phyloP scores from a whole-genome alignment of 2,113 vertebrate genomes.

The Leptodactylus fuscus region DNA sequence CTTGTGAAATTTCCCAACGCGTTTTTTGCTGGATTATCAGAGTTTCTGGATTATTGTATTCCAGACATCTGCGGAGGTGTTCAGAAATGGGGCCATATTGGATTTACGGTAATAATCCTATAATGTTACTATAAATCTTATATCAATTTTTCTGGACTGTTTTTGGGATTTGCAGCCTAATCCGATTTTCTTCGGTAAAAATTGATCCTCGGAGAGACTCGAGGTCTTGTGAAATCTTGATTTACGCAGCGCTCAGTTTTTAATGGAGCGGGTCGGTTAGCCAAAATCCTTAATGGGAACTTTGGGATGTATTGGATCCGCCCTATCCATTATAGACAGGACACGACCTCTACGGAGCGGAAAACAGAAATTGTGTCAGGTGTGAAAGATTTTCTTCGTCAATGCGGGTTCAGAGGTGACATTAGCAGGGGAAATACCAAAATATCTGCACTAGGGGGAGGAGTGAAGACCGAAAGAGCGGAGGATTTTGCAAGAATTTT shows the following conservation, averaged over 20 bases:
- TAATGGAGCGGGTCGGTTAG: not conserved
- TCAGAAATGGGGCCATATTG: too few species aligned
- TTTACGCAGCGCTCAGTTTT: not conserved
- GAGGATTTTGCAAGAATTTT: too few species aligned
- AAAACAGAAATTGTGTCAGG: not conserved
- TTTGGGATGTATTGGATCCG: not conserved
- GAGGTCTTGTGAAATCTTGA: not conserved
- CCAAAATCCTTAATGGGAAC: not conserved
- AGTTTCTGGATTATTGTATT: too few species aligned
- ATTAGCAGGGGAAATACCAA: not conserved
- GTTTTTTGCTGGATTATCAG: too few species aligned
- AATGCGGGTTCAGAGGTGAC: not conserved
- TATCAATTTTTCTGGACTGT: not conserved
- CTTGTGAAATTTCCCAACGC: too few species aligned
- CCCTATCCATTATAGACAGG: not conserved
- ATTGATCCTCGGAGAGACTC: not conserved
- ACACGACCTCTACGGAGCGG: not conserved
- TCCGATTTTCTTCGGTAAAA: not conserved
- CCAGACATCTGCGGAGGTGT: too few species aligned
- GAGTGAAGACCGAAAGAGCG: too few species aligned
- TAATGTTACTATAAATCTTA: not conserved
- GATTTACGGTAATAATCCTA: not conserved
- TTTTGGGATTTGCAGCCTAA: not conserved
- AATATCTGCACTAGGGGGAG: not conserved
- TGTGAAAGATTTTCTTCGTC: not conserved